phyloP scores from a whole-genome alignment of 1,140 invertebrate species.

The Nasonia vitripennis region DNA sequence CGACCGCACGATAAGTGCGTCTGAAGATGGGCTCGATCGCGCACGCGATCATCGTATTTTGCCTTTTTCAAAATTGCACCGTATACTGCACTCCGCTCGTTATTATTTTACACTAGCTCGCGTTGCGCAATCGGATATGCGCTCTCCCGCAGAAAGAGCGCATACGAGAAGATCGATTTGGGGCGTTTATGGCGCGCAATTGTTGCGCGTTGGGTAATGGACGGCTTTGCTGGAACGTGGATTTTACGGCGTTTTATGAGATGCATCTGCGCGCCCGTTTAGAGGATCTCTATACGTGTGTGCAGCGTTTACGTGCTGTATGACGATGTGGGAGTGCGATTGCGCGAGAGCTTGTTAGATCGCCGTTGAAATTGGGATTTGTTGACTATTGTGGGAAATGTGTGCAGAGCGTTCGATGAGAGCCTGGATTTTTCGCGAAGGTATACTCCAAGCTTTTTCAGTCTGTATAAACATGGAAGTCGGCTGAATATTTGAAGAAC shows the following conservation, averaged over 20 bases:
- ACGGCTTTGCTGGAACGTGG: not conserved
- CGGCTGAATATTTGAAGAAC: too few species aligned
- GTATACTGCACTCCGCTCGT: not conserved
- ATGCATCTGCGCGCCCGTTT: not conserved
- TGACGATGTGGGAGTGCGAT: too few species aligned
- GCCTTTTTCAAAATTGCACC: not conserved
- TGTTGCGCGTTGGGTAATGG: not conserved
- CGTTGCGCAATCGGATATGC: not conserved
- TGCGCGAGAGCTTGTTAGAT: too few species aligned
- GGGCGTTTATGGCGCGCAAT: not conserved
- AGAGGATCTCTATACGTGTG: not conserved
- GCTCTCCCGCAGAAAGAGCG: too few species aligned
- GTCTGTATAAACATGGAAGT: too few species aligned
- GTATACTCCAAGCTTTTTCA: too few species aligned
- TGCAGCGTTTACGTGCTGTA: too few species aligned
- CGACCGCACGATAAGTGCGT: not conserved
- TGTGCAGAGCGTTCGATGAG: too few species aligned
- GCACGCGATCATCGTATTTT: too few species aligned
- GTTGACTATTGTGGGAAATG: too few species aligned
- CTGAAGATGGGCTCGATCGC: not conserved
- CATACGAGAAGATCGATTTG: not conserved
- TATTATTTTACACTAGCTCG: not conserved
- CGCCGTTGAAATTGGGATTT: too few species aligned
- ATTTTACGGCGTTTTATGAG: not conserved
- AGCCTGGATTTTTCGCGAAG: too few species aligned